A percentile compares a stretch with the other conserved stretches of the same genome.
Conservation (phyloP, 2,797 vertebrate genomes). For the Leptodactylus fallax region DNA sequence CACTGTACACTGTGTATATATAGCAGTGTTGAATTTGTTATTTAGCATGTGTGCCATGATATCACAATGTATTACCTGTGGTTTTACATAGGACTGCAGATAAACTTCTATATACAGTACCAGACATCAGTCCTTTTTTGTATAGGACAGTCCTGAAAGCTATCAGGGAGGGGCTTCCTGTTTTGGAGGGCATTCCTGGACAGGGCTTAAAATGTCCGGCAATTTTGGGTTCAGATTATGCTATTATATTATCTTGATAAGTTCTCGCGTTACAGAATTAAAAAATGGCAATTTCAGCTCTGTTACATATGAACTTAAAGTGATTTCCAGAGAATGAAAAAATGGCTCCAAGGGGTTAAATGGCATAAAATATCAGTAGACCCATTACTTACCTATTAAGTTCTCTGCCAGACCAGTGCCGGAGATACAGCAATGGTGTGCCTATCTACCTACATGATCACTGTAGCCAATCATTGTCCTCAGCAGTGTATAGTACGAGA, state of each 20-base stretch:
- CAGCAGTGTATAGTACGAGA: no score
- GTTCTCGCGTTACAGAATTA: neutral
- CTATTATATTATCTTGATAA: neutral
- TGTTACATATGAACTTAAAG: neutral
- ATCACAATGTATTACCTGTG: neutral
- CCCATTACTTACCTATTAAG: no score
- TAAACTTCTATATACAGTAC: neutral
- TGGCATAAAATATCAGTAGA: no score
- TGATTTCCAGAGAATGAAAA: no score
- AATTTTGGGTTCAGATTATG: neutral
- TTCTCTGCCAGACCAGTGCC: no score
- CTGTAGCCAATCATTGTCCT: no score
- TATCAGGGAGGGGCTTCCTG: neutral
- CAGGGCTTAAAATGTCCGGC: neutral
- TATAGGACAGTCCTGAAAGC: neutral
- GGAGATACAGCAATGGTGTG: no score
- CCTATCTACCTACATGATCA: no score
- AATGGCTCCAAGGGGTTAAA: no score
- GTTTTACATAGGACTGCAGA: constrained; percentile 11
- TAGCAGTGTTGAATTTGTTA: neutral
- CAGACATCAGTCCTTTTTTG: neutral
- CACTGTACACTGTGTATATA: neutral
- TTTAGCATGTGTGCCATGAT: neutral
- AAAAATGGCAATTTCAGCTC: neutral
- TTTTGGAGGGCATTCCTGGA: neutral